Conservation (phyloP, 1,140 invertebrate species). For the Orchestia grillus region DNA sequence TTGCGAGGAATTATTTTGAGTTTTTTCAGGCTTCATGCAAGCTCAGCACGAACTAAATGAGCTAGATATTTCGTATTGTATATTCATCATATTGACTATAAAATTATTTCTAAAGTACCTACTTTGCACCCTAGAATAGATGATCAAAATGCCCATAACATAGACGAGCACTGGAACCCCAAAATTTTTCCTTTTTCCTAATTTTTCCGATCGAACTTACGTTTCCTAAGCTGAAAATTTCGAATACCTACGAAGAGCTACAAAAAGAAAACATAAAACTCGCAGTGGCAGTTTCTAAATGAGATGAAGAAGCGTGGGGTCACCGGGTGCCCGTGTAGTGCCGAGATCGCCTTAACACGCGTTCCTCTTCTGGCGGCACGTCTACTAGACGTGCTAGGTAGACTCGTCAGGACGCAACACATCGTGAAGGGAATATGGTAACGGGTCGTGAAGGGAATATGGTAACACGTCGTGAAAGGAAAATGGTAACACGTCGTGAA, state of each 20-base stretch:
- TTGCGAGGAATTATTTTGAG: neutral
- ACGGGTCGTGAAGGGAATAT: no score
- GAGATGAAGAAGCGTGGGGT: neutral
- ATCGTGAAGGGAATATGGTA: no score
- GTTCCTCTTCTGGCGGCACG: neutral
- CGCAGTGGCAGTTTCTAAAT: neutral
- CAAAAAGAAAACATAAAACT: neutral
- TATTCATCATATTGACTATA: no score
- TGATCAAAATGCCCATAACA: neutral
- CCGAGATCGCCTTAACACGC: no score
- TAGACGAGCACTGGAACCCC: neutral
- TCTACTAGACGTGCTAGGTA: neutral
- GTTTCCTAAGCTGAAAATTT: neutral
- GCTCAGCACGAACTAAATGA: neutral
- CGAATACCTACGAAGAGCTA: neutral
- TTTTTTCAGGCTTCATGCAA: neutral
- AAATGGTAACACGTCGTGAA: no score
- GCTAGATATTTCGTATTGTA: neutral
- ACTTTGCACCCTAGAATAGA: neutral
- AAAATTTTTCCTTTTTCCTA: neutral
- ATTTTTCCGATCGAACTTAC: neutral
- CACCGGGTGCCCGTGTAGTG: neutral
- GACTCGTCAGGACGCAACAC: no score
- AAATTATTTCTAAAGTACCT: no score
- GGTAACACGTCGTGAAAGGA: no score